phyloP scores from a whole-genome alignment of 2,797 vertebrate genomes.

The Tapirus indicus region DNA sequence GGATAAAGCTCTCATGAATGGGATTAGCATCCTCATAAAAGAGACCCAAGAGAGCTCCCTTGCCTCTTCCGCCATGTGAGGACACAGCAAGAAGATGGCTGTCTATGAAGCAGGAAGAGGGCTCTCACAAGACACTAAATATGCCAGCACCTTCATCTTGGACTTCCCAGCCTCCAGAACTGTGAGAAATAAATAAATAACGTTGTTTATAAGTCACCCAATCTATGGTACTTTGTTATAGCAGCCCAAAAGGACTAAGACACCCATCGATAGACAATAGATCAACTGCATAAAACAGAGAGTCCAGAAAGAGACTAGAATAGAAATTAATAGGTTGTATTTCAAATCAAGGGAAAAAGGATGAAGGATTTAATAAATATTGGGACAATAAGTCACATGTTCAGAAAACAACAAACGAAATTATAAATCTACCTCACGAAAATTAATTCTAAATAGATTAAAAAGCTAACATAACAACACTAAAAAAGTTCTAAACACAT shows the following conservation, averaged over 20 bases:
- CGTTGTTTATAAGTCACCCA: too few relatives aligned
- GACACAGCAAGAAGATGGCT: background rate
- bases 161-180: too few relatives aligned
- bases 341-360: background rate
- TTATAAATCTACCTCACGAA: background rate
- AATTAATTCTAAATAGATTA: conserved; percentile 22
- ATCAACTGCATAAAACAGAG: background rate
- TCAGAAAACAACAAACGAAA: background rate
- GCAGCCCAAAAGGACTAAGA: background rate
- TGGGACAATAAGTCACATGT: background rate
- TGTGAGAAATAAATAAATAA: too few relatives aligned
- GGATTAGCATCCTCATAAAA: background rate
- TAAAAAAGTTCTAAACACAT: background rate
- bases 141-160: too few relatives aligned
- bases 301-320: background rate
- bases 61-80: background rate
- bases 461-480: background rate
- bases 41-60: background rate
- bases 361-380: background rate
- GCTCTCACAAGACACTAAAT: background rate
- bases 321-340: background rate
- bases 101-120: background rate
- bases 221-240: background rate
- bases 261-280: background rate
- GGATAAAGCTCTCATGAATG: background rate